Conservation (phyloP, 2,113 vertebrate species). For the Nesogale talazaci region DNA sequence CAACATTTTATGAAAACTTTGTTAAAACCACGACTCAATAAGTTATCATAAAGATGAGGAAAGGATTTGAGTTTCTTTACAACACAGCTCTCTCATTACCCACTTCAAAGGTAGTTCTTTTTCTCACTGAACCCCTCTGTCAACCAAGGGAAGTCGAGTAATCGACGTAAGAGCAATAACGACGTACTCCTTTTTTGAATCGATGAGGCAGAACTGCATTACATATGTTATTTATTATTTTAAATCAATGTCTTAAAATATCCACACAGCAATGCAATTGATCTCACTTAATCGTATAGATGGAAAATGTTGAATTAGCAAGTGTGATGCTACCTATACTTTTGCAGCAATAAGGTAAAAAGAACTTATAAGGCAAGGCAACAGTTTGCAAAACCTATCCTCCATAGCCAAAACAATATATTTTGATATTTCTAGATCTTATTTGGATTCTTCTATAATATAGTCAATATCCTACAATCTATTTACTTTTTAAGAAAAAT, state of each 20-base stretch:
- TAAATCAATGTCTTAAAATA: neutral
- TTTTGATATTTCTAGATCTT: neutral
- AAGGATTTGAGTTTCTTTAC: constrained; percentile 73
- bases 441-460: neutral
- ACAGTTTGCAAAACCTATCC: neutral
- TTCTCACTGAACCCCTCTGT: constrained; percentile 58
- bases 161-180: constrained; percentile 72
- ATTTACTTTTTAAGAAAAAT: constrained; percentile 15
- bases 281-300: neutral
- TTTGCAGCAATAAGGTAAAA: neutral
- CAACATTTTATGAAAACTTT: constrained; percentile 78
- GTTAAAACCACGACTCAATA: constrained; percentile 70
- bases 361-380: neutral
- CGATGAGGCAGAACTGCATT: constrained; percentile 70
- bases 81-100: neutral
- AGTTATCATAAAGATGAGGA: constrained; percentile 68
- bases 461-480: neutral
- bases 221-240: neutral
- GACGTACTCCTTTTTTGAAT: constrained; percentile 76
- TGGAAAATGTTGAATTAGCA: neutral
- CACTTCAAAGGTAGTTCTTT: constrained; percentile 70
- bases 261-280: neutral
- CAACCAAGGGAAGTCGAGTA: constrained; percentile 76
- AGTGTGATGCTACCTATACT: neutral
- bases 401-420: neutral